phyloP scores from a whole-genome alignment of 2,797 vertebrate species.

The Sebastiscus tertius region DNA sequence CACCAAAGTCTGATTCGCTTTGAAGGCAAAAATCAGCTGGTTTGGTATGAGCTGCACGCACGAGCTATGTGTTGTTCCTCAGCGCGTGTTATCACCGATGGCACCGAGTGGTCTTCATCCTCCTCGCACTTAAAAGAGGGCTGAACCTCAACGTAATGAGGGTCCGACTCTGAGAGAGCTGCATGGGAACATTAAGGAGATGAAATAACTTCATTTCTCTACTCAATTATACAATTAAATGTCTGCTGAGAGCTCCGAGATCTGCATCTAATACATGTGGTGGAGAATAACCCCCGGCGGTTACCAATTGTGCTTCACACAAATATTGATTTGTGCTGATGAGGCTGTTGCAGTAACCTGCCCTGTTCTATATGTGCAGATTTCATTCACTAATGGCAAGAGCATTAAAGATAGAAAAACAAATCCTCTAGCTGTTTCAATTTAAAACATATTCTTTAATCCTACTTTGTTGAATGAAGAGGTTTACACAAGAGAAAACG shows the following conservation, averaged over 20 bases:
- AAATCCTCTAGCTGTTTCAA: conserved; percentile 1
- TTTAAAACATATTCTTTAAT: conserved; percentile 40
- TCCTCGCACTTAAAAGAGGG: background rate
- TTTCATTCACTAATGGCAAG: conserved; percentile 21
- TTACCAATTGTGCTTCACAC: background rate
- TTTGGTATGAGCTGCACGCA: conserved; percentile 1
- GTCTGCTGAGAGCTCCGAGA: conserved; percentile 17
- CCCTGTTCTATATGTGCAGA: background rate
- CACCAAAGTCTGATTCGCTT: background rate
- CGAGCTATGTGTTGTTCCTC: background rate
- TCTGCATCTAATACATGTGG: background rate
- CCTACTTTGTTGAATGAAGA: conserved; percentile 14
- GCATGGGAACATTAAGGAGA: conserved; percentile 34
- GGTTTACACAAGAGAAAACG: conserved; percentile 28
- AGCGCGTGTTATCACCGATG: background rate
- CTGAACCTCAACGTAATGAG: background rate
- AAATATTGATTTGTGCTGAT: conserved; percentile 15
- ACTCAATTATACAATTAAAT: conserved; percentile 20
- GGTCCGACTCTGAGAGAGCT: conserved; percentile 5
- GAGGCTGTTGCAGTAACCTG: background rate
- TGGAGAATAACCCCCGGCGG: background rate
- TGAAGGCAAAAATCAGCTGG: background rate
- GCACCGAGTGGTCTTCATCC: background rate
- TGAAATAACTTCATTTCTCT: conserved; percentile 27
- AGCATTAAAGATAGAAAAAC: background rate